Evolutionary conservation across 1,140 invertebrate genomes (phyloP).

Genomic region (Macrostomum lignano): DNA sequence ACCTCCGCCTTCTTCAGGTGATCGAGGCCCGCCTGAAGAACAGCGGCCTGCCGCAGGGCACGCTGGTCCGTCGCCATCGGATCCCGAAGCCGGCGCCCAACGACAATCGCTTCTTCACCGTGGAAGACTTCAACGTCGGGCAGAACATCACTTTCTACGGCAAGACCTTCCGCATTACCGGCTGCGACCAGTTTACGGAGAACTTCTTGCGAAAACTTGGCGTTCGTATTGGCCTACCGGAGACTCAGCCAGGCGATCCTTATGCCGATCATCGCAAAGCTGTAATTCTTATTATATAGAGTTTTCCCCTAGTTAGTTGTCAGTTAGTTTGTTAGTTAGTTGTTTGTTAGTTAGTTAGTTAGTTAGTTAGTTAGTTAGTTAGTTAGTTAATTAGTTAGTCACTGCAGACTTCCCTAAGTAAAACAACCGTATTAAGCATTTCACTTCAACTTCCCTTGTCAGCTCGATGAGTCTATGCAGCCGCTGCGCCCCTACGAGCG

Average conservation of each 20-base stretch:
- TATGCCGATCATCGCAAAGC: no score
- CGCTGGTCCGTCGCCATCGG: conserved; percentile 42
- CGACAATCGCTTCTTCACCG: conserved; percentile 41
- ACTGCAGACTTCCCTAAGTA: no score
- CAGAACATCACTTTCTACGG: conserved; percentile 42
- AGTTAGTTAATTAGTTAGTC: no score
- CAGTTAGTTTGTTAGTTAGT: no score
- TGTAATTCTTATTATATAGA: no score
- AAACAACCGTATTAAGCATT: no score
- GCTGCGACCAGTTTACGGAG: conserved; percentile 52
- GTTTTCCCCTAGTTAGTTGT: no score
- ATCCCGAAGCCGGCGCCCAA: conserved; percentile 39
- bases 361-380: no score
- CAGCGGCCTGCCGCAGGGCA: conserved; percentile 26
- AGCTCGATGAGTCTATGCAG: conserved; percentile 23
- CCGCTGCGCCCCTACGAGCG: conserved; percentile 25
- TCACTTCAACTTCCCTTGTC: no score
- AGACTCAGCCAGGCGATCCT: no score
- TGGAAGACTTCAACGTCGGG: conserved; percentile 35
- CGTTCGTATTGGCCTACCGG: conserved; percentile 35
- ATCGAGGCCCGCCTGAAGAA: conserved; percentile 26
- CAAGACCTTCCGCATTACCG: conserved; percentile 45
- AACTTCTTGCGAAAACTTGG: conserved; percentile 51
- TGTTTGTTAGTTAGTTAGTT: no score
- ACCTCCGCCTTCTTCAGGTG: no score